phyloP scores from a whole-genome alignment of 2,113 vertebrate species.

The Sapayoa aenigma region DNA sequence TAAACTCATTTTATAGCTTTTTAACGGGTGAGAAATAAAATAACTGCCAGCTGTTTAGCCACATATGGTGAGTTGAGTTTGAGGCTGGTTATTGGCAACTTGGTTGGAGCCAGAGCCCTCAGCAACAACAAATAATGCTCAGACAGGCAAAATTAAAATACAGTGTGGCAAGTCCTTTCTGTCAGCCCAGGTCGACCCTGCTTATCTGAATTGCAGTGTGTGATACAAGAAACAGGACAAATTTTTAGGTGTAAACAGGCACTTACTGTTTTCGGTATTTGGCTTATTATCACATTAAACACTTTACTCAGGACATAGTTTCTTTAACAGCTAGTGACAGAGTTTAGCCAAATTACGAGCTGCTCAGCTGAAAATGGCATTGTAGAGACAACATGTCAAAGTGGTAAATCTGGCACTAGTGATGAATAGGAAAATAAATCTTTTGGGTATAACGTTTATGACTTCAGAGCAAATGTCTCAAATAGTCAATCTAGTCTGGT shows the following conservation, averaged over 20 bases:
- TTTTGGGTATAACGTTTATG: neutral
- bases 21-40: neutral
- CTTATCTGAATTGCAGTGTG: neutral
- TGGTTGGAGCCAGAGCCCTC: neutral
- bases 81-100: neutral
- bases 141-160: neutral
- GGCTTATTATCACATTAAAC: neutral
- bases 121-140: neutral
- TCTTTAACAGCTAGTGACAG: neutral
- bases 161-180: neutral
- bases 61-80: accelerated
- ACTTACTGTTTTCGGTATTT: neutral
- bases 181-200: neutral
- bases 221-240: neutral
- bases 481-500: neutral
- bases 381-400: neutral
- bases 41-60: neutral
- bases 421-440: neutral
- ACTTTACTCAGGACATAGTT: neutral
- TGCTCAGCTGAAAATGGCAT: neutral
- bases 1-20: neutral
- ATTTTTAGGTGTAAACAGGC: neutral
- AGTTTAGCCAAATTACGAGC: neutral
- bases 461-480: neutral
- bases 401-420: neutral